Evolutionary conservation across 2,113 vertebrate species (phyloP).

Genomic region (Mastomys coucha): DNA sequence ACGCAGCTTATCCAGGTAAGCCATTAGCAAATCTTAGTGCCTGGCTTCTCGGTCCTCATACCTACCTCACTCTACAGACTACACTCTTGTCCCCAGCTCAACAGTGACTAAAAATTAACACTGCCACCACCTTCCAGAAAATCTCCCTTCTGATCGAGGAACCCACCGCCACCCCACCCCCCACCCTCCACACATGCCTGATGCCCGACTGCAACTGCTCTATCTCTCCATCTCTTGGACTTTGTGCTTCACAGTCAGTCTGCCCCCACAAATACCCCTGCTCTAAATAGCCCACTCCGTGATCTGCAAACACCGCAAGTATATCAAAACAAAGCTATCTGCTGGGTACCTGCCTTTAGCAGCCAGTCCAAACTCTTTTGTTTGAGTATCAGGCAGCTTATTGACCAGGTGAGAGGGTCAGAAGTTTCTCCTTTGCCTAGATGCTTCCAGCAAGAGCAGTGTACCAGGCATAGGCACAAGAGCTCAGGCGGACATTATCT

Average conservation of each 20-base stretch:
- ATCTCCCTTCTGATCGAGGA: neutral
- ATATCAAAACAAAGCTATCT: slow-evolving; percentile 80
- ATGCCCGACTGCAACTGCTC: neutral
- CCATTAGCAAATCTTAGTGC: neutral
- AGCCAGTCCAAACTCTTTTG: slow-evolving; percentile 51
- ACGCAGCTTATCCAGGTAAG: neutral
- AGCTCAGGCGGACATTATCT: neutral
- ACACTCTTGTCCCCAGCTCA: neutral
- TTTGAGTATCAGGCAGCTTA: slow-evolving; percentile 58
- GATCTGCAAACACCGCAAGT: slow-evolving; percentile 70
- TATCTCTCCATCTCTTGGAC: neutral
- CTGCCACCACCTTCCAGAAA: neutral
- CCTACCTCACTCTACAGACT: neutral
- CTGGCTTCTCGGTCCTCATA: neutral
- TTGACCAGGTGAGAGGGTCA: slow-evolving; percentile 14
- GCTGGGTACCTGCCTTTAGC: slow-evolving; percentile 32
- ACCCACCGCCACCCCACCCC: neutral
- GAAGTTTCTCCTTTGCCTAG: slow-evolving; percentile 67
- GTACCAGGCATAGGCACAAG: neutral
- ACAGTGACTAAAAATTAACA: neutral
- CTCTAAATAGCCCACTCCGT: slow-evolving; percentile 47
- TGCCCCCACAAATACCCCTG: slow-evolving; percentile 16
- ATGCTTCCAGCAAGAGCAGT: neutral
- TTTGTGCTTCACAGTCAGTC: slow-evolving; percentile 50
- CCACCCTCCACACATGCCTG: neutral